Base-by-base conservation (phyloP, 2,797 vertebrate species). In the Syngnathus acus region DNA sequence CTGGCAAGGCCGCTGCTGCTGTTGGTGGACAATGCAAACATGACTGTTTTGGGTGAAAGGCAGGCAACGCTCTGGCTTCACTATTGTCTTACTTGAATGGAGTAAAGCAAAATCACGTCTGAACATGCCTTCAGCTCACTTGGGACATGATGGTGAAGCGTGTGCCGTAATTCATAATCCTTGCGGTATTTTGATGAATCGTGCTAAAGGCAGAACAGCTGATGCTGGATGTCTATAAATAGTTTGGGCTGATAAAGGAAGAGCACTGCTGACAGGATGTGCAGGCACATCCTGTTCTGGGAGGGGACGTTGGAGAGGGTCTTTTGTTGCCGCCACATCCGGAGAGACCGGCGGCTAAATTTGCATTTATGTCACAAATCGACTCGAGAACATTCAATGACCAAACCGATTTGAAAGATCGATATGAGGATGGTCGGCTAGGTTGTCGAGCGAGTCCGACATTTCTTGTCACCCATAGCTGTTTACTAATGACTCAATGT, bases 211-310 rank as follows among this genome's bases (percentile, higher is more conserved):
- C 63, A 45, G 66, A 37, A 73, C 84, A 85, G 78, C 77, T 83
- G 75, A 87, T 76, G 45, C 61, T 63, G 68, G 55, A 65, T 4
- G 63, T 64, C 74, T 87, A 86, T 84, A 79, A 84, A 87, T 86
- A 87, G 79, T 43, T 26, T 64, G 51, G 4, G 45, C 51, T 78
- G 74, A 82, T 71, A 84, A 80, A 90, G 87, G 87, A 90, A 89
- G 78, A 70, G 64, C 66, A 17, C 78, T 68, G 81, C 76, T 76
- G 77, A 77, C 89, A 89, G 87, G 89, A 90, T 82, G 82, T 88
- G 72, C 79, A 85, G 80, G 84, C 74, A 72, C 65, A 74, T 89
- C 89, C 87, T 86, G 85, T 81, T 85, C 76, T 69, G 77, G 77
- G 78, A 80, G 81, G 80, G 76, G 68, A 72, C 45, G 3, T 66